These are phyloP conservation scores for Enteromius paludinosus DNA, from an alignment of 2,797 vertebrate genomes.

Conservation along the genomic window DNA sequence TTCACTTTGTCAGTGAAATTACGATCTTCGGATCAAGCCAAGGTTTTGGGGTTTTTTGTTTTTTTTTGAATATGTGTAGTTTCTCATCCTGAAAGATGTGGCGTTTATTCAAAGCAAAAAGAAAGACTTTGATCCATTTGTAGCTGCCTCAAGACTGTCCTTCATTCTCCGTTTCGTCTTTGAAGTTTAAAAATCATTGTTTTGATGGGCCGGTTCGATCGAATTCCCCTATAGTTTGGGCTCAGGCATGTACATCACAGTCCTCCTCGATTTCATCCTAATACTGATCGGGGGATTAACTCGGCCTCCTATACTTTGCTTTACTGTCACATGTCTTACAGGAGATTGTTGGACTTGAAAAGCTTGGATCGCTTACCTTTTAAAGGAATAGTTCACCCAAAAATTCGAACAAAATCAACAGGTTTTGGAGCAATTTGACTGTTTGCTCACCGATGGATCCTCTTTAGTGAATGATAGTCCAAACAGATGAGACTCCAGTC, in stretches of 20 bases:
- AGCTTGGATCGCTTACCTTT: neutral
- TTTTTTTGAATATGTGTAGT: neutral
- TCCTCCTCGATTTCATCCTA: neutral
- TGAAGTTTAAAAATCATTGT: constrained; percentile 81
- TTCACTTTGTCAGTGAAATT: constrained; percentile 55
- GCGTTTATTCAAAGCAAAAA: constrained; percentile 1
- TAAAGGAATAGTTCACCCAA: neutral
- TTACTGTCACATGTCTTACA: neutral
- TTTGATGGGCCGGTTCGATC: constrained; percentile 69
- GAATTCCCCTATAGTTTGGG: constrained; percentile 34
- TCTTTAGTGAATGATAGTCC: neutral
- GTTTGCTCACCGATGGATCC: neutral
- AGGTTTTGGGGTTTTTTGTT: neutral
- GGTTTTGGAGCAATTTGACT: neutral
- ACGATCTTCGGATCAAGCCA: constrained; percentile 65
- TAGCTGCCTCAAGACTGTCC: constrained; percentile 54
- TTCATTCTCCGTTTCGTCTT: constrained; percentile 80
- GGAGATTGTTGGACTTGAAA: neutral
- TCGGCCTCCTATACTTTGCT: too few relatives aligned
- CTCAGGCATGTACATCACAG: neutral
- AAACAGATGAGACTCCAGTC: neutral
- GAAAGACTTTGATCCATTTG: constrained; percentile 35
- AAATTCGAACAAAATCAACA: neutral
- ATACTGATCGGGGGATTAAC: neutral
- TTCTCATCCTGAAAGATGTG: constrained; percentile 14